Conservation (phyloP, 92 coral and sea anemone species). For the Epizoanthus ramosus region DNA sequence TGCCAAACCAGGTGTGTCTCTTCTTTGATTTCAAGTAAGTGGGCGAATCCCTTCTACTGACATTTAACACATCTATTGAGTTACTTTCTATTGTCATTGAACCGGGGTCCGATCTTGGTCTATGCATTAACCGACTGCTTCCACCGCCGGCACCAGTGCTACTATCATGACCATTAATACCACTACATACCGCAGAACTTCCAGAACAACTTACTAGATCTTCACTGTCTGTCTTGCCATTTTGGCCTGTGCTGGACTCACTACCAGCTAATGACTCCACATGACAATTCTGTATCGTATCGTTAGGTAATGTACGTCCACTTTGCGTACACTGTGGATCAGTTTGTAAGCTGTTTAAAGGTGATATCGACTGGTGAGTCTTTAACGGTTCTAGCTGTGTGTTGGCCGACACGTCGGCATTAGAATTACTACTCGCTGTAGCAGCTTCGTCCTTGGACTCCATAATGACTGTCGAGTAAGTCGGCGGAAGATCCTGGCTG, state of each 20-base stretch:
- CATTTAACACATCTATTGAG: background rate
- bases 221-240: background rate
- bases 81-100: background rate
- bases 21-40: conserved; percentile 61
- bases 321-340: background rate
- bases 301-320: background rate
- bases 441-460: conserved; percentile 36
- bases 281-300: background rate
- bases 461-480: conserved; percentile 70
- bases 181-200: background rate
- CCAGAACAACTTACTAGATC: conserved; percentile 17
- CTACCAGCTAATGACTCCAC: conserved; percentile 4
- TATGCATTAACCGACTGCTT: background rate
- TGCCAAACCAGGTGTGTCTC: conserved; percentile 75
- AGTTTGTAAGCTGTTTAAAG: conserved; percentile 16
- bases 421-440: conserved; percentile 4
- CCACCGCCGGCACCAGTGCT: background rate
- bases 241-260: background rate
- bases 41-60: conserved; percentile 43
- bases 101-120: conserved; percentile 32
- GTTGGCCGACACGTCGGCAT: background rate
- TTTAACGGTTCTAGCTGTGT: conserved; percentile 12
- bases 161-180: background rate
- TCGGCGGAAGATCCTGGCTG: conserved; percentile 71
- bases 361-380: conserved; percentile 26